Conservation (phyloP, 2,797 vertebrate genomes). For the Phyllotis vaccarum region DNA sequence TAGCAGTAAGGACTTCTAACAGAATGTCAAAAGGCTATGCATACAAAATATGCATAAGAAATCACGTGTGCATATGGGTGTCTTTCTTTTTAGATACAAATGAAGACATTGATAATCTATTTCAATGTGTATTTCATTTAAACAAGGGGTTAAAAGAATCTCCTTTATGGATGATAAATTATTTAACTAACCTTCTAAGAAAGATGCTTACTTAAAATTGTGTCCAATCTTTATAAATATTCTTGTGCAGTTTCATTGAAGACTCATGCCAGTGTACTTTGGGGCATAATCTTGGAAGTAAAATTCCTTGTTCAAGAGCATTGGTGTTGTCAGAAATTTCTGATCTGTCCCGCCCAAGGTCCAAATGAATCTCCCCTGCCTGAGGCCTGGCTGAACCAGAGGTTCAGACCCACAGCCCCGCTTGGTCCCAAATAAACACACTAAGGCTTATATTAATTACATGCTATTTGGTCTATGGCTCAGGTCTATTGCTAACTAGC, state of each 20-base stretch:
- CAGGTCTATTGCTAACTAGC: too few relatives aligned
- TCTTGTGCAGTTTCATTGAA: constrained; percentile 28
- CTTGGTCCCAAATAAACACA: too few relatives aligned
- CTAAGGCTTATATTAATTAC: too few relatives aligned
- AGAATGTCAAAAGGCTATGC: background rate
- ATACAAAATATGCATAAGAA: background rate
- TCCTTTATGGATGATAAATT: background rate
- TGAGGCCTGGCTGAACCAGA: too few relatives aligned
- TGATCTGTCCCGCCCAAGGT: too few relatives aligned
- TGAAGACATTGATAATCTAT: background rate
- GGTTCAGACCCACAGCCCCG: too few relatives aligned
- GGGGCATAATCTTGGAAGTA: background rate
- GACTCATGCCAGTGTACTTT: background rate
- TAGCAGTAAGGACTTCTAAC: background rate
- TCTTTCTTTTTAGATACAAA: background rate
- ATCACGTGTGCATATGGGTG: background rate
- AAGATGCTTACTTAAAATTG: constrained; percentile 38
- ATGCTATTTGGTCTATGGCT: too few relatives aligned
- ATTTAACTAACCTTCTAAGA: constrained; percentile 39
- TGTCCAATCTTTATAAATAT: constrained; percentile 27
- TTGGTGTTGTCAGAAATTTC: too few relatives aligned
- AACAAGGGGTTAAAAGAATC: constrained; percentile 37
- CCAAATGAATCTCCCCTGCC: too few relatives aligned
- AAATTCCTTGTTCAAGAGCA: constrained; percentile 42
- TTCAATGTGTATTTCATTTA: background rate